A percentile compares a stretch with the other conserved stretches of the same genome.
phyloP scores from a whole-genome alignment of 2,888 invertebrate species.

The Ophraella communa region DNA sequence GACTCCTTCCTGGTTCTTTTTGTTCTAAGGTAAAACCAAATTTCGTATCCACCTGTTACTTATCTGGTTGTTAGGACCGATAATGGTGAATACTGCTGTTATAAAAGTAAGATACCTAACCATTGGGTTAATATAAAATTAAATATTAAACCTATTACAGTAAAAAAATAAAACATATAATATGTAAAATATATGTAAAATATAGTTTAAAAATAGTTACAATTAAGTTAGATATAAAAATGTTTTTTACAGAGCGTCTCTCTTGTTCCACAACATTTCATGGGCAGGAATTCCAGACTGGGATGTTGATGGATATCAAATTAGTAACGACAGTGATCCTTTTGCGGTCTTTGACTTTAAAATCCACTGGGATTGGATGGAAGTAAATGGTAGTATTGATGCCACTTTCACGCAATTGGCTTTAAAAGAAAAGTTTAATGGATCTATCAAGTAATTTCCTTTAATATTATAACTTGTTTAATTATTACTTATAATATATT shows the following conservation, averaged over 20 bases:
- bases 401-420: background rate
- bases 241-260: constrained; percentile 4
- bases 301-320: constrained; percentile 1
- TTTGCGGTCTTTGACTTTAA: background rate
- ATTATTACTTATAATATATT: background rate
- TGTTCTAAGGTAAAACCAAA: too few species aligned
- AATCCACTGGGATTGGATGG: background rate
- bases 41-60: too few species aligned
- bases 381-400: background rate
- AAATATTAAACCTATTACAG: too few species aligned
- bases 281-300: constrained; percentile 12
- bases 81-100: too few species aligned
- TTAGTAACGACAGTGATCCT: background rate
- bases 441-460: background rate
- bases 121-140: too few species aligned
- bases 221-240: too few species aligned
- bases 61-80: too few species aligned
- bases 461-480: background rate
- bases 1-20: too few species aligned
- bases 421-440: background rate
- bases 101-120: too few species aligned
- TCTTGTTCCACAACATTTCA: background rate
- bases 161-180: too few species aligned
- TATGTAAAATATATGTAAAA: too few species aligned
- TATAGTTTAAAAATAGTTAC: too few species aligned